phyloP scores from a whole-genome alignment of 2,797 vertebrate species.

The Anguilla marmorata region DNA sequence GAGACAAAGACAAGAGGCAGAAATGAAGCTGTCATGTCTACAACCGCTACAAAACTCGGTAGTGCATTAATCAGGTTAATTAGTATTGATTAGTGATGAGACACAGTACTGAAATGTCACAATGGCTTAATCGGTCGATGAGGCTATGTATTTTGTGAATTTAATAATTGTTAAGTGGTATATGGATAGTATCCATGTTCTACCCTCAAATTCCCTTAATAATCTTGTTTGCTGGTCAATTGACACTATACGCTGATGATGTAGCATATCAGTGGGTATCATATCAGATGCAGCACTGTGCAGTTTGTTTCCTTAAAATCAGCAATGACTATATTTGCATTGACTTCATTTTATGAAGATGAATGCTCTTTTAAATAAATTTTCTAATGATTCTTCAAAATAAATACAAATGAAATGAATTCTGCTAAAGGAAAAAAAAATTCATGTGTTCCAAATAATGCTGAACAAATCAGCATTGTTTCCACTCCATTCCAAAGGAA shows the following conservation, averaged over 20 bases:
- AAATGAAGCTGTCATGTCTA: not conserved
- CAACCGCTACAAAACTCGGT: not conserved
- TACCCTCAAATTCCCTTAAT: not conserved
- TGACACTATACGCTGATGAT: not conserved
- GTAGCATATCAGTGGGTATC: not conserved
- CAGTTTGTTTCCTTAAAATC: too few species aligned
- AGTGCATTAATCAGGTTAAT: slow-evolving; percentile 69
- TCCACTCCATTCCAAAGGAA: not conserved
- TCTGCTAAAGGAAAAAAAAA: too few species aligned
- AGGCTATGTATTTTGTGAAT: not conserved
- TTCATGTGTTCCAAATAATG: not conserved
- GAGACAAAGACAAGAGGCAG: not conserved
- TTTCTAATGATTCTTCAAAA: not conserved
- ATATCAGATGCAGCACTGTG: not conserved
- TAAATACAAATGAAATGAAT: too few species aligned
- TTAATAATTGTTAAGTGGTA: not conserved
- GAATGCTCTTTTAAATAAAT: too few species aligned
- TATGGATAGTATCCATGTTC: not conserved
- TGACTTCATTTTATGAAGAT: too few species aligned
- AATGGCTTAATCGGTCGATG: not conserved
- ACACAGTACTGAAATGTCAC: not conserved
- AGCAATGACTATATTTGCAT: too few species aligned
- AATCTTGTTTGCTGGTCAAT: not conserved
- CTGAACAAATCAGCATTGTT: not conserved
- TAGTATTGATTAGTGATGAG: slow-evolving; percentile 68